Evolutionary conservation across 2,888 invertebrate species (phyloP).

Genomic region (Thera obeliscata): DNA sequence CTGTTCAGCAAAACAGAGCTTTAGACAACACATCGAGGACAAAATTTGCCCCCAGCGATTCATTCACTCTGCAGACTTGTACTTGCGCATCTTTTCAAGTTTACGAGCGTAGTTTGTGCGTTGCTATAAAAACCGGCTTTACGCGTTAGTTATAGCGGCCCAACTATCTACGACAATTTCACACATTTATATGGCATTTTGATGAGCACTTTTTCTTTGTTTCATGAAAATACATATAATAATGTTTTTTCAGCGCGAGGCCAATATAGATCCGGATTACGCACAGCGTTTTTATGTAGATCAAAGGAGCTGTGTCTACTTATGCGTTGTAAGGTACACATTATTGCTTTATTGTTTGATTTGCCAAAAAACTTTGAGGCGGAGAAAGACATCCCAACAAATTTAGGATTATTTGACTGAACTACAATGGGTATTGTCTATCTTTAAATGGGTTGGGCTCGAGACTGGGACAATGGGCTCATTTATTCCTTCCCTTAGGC

Average conservation of each 20-base stretch:
- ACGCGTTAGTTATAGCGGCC: slow-evolving; percentile 60
- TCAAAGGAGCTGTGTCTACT: background rate
- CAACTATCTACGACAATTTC: slow-evolving; percentile 59
- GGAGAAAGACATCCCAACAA: slow-evolving; percentile 69
- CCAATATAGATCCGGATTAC: slow-evolving; percentile 19
- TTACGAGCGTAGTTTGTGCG: slow-evolving; percentile 61
- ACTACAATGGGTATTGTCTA: slow-evolving; percentile 77
- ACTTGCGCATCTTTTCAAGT: slow-evolving; percentile 59
- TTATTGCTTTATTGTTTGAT: slow-evolving; percentile 41
- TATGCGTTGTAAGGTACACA: background rate
- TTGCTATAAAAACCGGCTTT: slow-evolving; percentile 62
- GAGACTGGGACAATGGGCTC: slow-evolving; percentile 71
- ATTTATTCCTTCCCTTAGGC: slow-evolving; percentile 76
- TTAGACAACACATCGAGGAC: slow-evolving; percentile 7
- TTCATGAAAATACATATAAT: slow-evolving; percentile 12
- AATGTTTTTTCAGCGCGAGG: background rate
- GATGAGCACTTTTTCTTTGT: slow-evolving; percentile 42
- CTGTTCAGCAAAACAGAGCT: background rate
- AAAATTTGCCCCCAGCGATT: slow-evolving; percentile 41
- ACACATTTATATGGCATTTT: slow-evolving; percentile 52
- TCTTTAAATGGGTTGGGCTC: slow-evolving; percentile 72
- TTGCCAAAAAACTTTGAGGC: slow-evolving; percentile 60
- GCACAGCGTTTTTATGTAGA: background rate
- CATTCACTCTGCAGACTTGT: slow-evolving; percentile 46
- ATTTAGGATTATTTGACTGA: slow-evolving; percentile 72